phyloP scores from a whole-genome alignment of 2,113 vertebrate species.

The Clupea harengus region DNA sequence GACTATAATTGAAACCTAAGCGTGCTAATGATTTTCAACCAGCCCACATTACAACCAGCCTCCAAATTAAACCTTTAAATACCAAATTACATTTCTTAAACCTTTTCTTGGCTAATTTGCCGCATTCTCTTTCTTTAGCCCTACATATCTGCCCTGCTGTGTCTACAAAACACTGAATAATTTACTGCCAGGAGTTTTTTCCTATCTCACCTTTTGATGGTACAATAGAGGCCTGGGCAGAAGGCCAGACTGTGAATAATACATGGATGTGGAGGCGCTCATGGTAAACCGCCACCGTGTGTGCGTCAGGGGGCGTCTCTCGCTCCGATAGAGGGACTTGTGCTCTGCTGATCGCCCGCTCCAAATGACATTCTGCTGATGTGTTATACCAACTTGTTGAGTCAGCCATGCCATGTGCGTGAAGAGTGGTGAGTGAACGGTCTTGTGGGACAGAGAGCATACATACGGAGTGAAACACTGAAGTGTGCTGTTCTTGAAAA shows the following conservation, averaged over 20 bases:
- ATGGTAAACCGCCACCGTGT: not conserved
- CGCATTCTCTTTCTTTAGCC: not conserved
- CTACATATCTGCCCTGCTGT: not conserved
- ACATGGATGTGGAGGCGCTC: not conserved
- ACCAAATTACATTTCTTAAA: not conserved
- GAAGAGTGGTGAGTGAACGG: not conserved
- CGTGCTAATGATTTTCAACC: not conserved
- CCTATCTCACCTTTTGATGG: slow-evolving; percentile 4
- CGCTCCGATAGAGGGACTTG: not conserved
- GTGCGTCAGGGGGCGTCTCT: not conserved
- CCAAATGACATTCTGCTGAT: not conserved
- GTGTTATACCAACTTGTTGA: not conserved
- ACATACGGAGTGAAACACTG: not conserved
- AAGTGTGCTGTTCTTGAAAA: not conserved
- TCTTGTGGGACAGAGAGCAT: not conserved
- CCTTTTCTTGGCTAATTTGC: not conserved
- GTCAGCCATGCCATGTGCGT: not conserved
- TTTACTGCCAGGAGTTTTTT: not conserved
- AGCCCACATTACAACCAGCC: not conserved
- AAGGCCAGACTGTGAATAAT: not conserved
- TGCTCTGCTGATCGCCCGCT: not conserved
- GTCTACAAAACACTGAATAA: not conserved
- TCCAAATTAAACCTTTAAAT: not conserved
- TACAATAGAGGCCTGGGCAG: not conserved
- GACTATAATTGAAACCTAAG: not conserved